Evolutionary conservation across 2,797 vertebrate genomes (phyloP).

Genomic region (Myripristis murdjan): DNA sequence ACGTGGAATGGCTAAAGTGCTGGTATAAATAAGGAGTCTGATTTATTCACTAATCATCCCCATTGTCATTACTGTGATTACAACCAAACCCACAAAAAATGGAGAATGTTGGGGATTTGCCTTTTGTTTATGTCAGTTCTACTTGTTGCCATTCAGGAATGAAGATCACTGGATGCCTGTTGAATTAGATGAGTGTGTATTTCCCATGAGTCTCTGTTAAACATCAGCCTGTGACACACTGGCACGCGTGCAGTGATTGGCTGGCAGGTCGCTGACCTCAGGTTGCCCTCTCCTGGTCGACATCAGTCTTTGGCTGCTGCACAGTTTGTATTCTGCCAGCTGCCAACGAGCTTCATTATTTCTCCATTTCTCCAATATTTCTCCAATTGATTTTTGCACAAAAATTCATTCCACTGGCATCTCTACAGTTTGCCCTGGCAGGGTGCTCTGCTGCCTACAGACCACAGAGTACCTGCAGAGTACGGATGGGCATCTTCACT

Average conservation of each 20-base stretch:
- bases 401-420: conserved; percentile 6
- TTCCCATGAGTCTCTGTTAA: conserved; percentile 10
- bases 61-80: too few relatives aligned
- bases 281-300: conserved; percentile 1
- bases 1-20: not conserved
- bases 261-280: conserved; percentile 17
- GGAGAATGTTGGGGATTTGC: conserved; percentile 12
- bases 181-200: conserved; percentile 15
- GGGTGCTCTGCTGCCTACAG: not conserved
- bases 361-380: conserved; percentile 30
- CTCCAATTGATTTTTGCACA: conserved; percentile 34
- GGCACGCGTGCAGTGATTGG: conserved; percentile 1
- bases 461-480: too few relatives aligned
- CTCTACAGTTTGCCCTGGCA: not conserved
- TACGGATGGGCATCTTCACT: too few relatives aligned
- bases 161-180: conserved; percentile 15
- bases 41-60: not conserved
- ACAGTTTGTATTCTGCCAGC: conserved; percentile 12
- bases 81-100: too few relatives aligned
- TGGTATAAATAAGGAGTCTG: not conserved
- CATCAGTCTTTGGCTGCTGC: conserved; percentile 18
- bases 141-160: conserved; percentile 10
- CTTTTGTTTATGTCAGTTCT: not conserved
- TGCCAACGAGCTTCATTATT: conserved; percentile 3
- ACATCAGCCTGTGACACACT: conserved; percentile 4